Conservation (phyloP, 1,140 invertebrate genomes). For the Dendroctonus ponderosae region DNA sequence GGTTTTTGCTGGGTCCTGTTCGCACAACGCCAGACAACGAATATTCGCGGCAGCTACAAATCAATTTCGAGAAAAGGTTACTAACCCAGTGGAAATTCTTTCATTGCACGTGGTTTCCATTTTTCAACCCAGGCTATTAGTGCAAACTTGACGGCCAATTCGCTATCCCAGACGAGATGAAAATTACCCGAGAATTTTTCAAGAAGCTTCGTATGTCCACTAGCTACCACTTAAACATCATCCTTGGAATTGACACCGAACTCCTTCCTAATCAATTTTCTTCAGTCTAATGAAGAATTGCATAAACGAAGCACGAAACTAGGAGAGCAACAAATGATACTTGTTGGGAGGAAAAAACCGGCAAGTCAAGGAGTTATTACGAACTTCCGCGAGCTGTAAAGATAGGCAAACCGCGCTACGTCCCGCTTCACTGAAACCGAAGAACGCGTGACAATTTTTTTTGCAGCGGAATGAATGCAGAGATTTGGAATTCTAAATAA, state of each 20-base stretch:
- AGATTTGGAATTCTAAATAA: conserved; percentile 7
- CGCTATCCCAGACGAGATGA: too few relatives aligned
- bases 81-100: conserved; percentile 9
- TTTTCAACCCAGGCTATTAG: not conserved
- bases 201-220: too few relatives aligned
- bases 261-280: too few relatives aligned
- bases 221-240: too few relatives aligned
- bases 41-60: conserved; percentile 20
- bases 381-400: conserved; percentile 25
- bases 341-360: conserved; percentile 9
- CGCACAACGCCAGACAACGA: conserved; percentile 12
- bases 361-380: conserved; percentile 27
- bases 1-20: conserved; percentile 19
- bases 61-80: conserved; percentile 21
- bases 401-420: conserved; percentile 18
- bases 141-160: too few relatives aligned
- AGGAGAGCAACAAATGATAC: conserved; percentile 1
- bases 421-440: conserved; percentile 31
- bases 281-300: not conserved
- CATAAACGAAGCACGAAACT: not conserved
- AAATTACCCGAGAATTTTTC: too few relatives aligned
- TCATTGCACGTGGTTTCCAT: conserved; percentile 7
- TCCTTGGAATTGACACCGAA: too few relatives aligned
- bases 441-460: conserved; percentile 35
- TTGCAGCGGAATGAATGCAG: not conserved